A percentile compares a stretch with the other conserved stretches of the same genome.
phyloP scores from a whole-genome alignment of 2,888 invertebrate genomes.

The Limenitis camilla region DNA sequence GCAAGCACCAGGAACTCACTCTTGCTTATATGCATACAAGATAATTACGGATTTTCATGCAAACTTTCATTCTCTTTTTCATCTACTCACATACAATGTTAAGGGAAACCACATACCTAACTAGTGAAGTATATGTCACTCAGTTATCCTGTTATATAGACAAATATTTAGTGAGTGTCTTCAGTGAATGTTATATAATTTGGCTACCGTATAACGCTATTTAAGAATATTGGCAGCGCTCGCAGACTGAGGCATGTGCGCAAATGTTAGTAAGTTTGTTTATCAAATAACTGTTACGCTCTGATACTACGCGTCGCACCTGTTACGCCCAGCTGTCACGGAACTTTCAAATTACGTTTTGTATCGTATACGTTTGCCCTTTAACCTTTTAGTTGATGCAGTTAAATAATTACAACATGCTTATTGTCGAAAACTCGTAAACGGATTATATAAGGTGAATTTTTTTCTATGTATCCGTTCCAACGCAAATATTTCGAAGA shows the following conservation, averaged over 20 bases:
- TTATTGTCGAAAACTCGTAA: no score
- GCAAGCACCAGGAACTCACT: no score
- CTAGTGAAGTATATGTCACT: not conserved
- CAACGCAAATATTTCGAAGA: not conserved
- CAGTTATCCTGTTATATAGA: not conserved
- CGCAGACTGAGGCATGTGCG: slow-evolving; percentile 20
- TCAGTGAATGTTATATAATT: not conserved
- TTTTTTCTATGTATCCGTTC: no score
- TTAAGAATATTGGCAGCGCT: slow-evolving; percentile 22
- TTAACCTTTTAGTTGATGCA: not conserved
- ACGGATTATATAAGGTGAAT: no score
- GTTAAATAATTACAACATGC: not conserved
- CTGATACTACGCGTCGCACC: slow-evolving; percentile 31
- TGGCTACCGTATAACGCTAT: slow-evolving; percentile 10
- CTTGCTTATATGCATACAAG: no score
- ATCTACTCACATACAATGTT: no score
- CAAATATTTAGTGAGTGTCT: not conserved
- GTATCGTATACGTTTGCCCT: slow-evolving; percentile 1
- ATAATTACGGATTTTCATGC: no score
- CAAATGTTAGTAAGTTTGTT: slow-evolving; percentile 25
- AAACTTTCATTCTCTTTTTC: no score
- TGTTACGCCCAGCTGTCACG: slow-evolving; percentile 48
- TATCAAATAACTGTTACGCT: slow-evolving; percentile 20
- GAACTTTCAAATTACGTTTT: slow-evolving; percentile 15
- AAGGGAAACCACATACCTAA: not conserved